Evolutionary conservation across 1,140 invertebrate species (phyloP), one percentile per base, ranked within the genome.

Genomic region (Musca domestica): DNA sequence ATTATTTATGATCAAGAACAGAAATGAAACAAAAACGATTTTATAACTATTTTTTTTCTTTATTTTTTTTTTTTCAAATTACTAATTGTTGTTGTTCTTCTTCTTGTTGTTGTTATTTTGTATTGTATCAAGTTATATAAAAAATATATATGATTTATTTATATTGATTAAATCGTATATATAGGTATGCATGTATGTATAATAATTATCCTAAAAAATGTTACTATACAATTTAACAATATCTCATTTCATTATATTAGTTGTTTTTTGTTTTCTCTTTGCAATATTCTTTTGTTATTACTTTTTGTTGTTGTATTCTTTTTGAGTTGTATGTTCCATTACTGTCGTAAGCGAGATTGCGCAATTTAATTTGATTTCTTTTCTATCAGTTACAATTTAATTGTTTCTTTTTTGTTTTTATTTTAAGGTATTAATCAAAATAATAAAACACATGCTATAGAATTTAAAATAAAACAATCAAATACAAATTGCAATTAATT

Each of bases 151-250:
- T 64, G 46, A 41, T 14, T 22, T 49, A 64, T 64, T 48, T 20
- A 48, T 64, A 17, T 14, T 52, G 14, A 7, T 23, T 27, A n/a
- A 23, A 27, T 27, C 22, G 54, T 15, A 58, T 58, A 58, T 58
- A 23, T 58, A 34, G 4, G 10, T 34, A 17, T 47, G 17, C 48
- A 19, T 47, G 17, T 64, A 19, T 64, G 23, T 49, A 48, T 20
- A 25, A 48, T 14, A 48, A 49, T 64, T 48, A 64, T 22, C 41
- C 47, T 64, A 48, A 25, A 20, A 47, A 64, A 64, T 47, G 63
- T 48, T 64, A 77, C 74, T 76, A 76, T 77, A 74, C 74, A 77
- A 76, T 41, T 77, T 75, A 71, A 77, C 77, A 71, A 74, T 72
- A 23, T 54, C 9, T 23, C 52, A 54, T 23, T 23, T 17, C 49